Evolutionary conservation across 2,797 vertebrate species (phyloP), one percentile per base, ranked within the genome.

Genomic region (Kryptopterus vitreolus): DNA sequence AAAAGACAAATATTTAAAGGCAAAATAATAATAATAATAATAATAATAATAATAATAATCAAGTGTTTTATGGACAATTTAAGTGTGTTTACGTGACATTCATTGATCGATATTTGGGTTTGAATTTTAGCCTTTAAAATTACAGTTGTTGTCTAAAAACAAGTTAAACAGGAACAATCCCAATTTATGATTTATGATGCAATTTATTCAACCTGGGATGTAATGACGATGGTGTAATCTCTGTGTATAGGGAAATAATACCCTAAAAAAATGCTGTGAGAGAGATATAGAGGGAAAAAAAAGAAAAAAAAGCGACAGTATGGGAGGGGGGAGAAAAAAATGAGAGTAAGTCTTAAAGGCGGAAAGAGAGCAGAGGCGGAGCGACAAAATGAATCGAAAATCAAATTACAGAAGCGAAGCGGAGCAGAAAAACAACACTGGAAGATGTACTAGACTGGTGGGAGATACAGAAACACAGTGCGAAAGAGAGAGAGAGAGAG

Each of bases 351-450:
- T 61, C 26, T 80, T 86, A 84, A 84, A 61, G 85, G 61, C 38
- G 73, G 53, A 83, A 62, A 76, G 78, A 77, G 78, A 76, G 63
- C 29, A 61, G 31, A 65, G 3, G n/a, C 46, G 72, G 73, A 55
- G 75, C 46, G 74, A 78, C 20, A 7, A 53, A 80, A 53, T 53
- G 77, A 55, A 22, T 76, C 46, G n/a, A n/a, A 78, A 82, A 87
- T 86, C 35, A 80, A 84, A 87, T 80, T 24, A 16, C 48, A 83
- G 87, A 84, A 89, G 84, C 53, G 82, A 8, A 72, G 48, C 33
- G 11, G 33, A 61, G 43, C 50, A 35, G 35, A 65, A 61, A 48
- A 77, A 65, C 31, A 78, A 46, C 63, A 50, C 59, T 72, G 20
- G 50, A 46, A 65, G 18, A 72, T 38, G 33, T 86, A 87, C 89